Evolutionary conservation across 2,888 invertebrate genomes (phyloP), one percentile per base, ranked within the genome.

Genomic region (Sesia apiformis): DNA sequence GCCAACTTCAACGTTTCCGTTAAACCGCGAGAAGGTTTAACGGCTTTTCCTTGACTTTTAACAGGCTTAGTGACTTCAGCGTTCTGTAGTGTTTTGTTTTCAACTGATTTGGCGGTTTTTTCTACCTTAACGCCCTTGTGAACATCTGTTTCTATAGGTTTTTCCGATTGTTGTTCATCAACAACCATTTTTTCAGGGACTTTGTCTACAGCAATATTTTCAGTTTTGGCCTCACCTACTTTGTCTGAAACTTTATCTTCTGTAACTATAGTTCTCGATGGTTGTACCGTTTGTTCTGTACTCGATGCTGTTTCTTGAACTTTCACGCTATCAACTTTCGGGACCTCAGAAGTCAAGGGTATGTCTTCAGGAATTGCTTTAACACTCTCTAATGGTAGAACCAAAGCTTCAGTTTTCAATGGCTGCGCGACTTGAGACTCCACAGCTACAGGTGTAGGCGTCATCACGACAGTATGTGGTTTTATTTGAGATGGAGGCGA

Each of bases 361-460:
- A 70, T 75, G 53, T 76, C 74, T 58, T 78, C 76, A 60, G 75
- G 73, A 49, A 78, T 62, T 6, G 67, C 53, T 62, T 83, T 82
- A 39, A 76, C 66, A 51, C 59, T 76, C 4, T 82, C 86, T 49
- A 76, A 59, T 1, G 85, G 80, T 4, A 84, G 83, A 4, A 83
- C 77, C 1, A 80, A 58, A 3, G 81, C 80, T 62, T 84, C 84
- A 0, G 76, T 65, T 59, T 84, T 83, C 7, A 81, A 61, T 1
- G 78, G 76, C 8, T 66, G 67, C 3, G 63, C 62, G 63, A 81
- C 85, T 6, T 76, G 79, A n/a, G 83, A 80, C 55, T 81, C 83
- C 43, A 58, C 49, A 40, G 60, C 57, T 4, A 60, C 56, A 5
- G 55, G 60, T 5, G 77, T 63, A 3, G 82, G 69, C 3, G 77